phyloP scores from a whole-genome alignment of 2,888 invertebrate genomes.

The Megamerina dolium region DNA sequence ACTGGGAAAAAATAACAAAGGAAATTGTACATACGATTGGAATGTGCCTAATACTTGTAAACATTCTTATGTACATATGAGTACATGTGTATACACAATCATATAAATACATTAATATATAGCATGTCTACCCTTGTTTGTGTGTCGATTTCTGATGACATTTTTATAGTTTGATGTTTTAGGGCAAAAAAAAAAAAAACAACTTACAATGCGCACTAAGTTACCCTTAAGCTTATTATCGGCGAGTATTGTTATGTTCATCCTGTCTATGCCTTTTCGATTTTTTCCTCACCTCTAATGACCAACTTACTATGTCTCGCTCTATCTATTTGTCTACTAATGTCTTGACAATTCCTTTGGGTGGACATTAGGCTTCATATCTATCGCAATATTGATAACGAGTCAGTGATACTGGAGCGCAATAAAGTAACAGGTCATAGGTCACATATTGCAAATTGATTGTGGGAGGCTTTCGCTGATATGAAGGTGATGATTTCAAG shows the following conservation, averaged over 20 bases:
- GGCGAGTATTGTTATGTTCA: background rate
- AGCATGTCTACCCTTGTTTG: too few species aligned
- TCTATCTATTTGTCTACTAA: background rate
- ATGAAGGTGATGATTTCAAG: conserved; percentile 10
- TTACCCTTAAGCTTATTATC: conserved; percentile 1
- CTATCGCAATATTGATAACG: conserved; percentile 12
- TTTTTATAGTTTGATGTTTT: conserved; percentile 1
- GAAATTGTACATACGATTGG: too few species aligned
- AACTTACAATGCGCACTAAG: background rate
- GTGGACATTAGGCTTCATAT: conserved; percentile 14
- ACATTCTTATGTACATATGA: too few species aligned
- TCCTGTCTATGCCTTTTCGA: too few species aligned
- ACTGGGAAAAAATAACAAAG: too few species aligned
- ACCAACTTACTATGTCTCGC: background rate
- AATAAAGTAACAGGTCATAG: conserved; percentile 4
- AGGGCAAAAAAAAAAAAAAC: too few species aligned
- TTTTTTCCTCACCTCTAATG: too few species aligned
- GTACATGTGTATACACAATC: too few species aligned
- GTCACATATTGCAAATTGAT: conserved; percentile 15
- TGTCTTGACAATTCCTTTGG: conserved; percentile 15
- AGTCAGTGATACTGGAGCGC: background rate
- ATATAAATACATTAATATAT: too few species aligned
- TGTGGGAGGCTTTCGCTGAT: conserved; percentile 9
- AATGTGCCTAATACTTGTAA: too few species aligned
- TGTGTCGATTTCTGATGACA: conserved; percentile 5